A percentile compares a stretch with the other conserved stretches of the same genome.
phyloP scores from a whole-genome alignment of 2,888 invertebrate genomes.

The Autographa gamma region DNA sequence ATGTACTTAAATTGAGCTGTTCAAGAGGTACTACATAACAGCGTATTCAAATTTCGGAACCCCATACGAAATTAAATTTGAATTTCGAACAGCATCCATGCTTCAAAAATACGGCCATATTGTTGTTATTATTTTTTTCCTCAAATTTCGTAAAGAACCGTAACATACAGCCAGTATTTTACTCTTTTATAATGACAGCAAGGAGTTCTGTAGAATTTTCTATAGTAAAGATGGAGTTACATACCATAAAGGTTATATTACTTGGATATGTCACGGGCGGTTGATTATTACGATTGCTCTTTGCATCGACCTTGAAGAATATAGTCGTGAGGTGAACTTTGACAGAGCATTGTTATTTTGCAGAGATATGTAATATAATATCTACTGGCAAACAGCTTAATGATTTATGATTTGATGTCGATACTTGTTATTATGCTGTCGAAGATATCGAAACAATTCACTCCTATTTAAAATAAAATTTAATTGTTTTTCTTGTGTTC shows the following conservation, averaged over 20 bases:
- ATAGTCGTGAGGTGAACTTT: conserved; percentile 32
- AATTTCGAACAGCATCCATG: neutral
- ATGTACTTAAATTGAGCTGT: neutral
- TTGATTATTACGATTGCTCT: conserved; percentile 31
- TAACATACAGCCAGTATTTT: neutral
- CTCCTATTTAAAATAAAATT: no score
- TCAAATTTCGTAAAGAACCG: neutral
- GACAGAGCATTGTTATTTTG: conserved; percentile 14
- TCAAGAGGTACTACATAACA: neutral
- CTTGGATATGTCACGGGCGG: conserved; percentile 58
- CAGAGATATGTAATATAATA: conserved; percentile 6
- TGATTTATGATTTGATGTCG: neutral
- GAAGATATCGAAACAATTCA: neutral
- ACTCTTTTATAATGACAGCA: neutral
- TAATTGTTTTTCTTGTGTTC: no score
- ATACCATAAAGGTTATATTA: conserved; percentile 47
- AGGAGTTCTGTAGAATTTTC: conserved; percentile 6
- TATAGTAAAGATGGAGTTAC: conserved; percentile 14
- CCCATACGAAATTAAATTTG: neutral
- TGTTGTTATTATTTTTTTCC: neutral
- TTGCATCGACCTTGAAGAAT: conserved; percentile 35
- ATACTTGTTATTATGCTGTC: neutral
- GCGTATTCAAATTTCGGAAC: neutral
- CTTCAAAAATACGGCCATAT: neutral
- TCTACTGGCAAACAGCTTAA: neutral